A percentile compares a stretch with the other conserved stretches of the same genome.
These are phyloP conservation scores for Pseudochirops corinnae DNA, from an alignment of 2,797 vertebrate species.

Conservation along the genomic window DNA sequence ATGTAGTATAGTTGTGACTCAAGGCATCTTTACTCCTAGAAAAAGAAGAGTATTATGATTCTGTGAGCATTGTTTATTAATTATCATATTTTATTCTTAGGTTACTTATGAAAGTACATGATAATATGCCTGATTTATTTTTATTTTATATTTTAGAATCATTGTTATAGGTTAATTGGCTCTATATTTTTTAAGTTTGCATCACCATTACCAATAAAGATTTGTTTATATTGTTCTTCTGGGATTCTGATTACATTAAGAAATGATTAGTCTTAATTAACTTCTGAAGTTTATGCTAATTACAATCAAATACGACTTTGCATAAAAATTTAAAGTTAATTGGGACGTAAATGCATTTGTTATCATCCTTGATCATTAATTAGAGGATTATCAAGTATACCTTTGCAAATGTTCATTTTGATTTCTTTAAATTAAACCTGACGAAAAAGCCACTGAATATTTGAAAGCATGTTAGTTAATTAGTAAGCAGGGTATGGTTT, in stretches of 20 bases:
- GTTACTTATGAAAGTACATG: conserved; percentile 65
- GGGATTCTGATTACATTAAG: conserved; percentile 86
- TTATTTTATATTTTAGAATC: conserved; percentile 79
- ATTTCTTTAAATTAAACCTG: conserved; percentile 62
- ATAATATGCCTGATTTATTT: conserved; percentile 75
- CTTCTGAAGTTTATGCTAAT: conserved; percentile 85
- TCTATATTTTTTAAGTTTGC: conserved; percentile 80
- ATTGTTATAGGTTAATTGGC: conserved; percentile 75
- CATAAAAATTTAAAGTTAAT: conserved; percentile 83
- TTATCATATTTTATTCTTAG: conserved; percentile 56
- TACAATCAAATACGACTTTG: conserved; percentile 85
- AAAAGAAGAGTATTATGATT: conserved; percentile 39
- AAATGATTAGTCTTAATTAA: conserved; percentile 86
- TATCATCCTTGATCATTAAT: conserved; percentile 85
- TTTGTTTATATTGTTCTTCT: conserved; percentile 81
- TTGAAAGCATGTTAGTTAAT: conserved; percentile 56
- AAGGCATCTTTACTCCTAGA: conserved; percentile 52
- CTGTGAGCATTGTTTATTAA: conserved; percentile 63
- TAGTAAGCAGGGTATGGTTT: conserved; percentile 58
- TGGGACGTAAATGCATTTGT: conserved; percentile 81
- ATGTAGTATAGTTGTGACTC: conserved; percentile 31
- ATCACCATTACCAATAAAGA: conserved; percentile 81
- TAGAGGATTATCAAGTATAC: conserved; percentile 79
- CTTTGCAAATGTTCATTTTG: conserved; percentile 75
- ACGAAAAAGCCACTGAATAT: conserved; percentile 25